Conservation (phyloP, 1,140 invertebrate species). For the Heliothis subflexa region DNA sequence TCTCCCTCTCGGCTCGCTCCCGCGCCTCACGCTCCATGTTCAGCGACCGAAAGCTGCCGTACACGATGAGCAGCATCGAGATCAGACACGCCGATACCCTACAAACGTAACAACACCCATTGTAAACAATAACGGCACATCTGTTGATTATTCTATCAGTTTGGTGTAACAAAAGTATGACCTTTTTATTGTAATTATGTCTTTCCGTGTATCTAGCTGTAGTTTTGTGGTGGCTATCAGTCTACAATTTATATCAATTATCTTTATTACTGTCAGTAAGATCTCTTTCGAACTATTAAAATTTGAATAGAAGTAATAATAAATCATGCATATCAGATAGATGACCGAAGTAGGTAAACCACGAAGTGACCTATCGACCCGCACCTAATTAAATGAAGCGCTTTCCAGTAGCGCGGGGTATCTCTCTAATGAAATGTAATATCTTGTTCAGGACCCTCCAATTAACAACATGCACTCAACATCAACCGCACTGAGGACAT, state of each 20-base stretch:
- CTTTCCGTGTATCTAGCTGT: background rate
- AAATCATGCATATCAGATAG: constrained; percentile 4
- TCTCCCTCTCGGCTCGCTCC: constrained; percentile 93
- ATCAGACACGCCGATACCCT: constrained; percentile 98
- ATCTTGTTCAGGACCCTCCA: constrained; percentile 49
- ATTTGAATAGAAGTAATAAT: background rate
- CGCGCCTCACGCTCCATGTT: constrained; percentile 98
- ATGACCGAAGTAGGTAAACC: constrained; percentile 10
- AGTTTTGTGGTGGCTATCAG: background rate
- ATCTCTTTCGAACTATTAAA: too few relatives aligned
- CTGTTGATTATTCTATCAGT: background rate
- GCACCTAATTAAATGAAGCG: constrained; percentile 53
- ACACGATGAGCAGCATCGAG: constrained; percentile 98
- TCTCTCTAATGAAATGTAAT: constrained; percentile 55
- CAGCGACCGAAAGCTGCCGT: constrained; percentile 96
- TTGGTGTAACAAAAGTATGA: background rate
- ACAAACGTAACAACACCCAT: constrained; percentile 59
- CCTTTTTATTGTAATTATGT: constrained; percentile 16
- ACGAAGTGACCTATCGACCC: constrained; percentile 40
- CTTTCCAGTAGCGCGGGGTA: constrained; percentile 40
- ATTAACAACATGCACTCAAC: constrained; percentile 48
- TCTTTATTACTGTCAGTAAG: too few relatives aligned
- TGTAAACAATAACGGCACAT: constrained; percentile 29
- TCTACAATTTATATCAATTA: background rate
- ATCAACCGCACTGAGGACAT: constrained; percentile 10